phyloP scores from a whole-genome alignment of 2,888 invertebrate species.

The Eilema sororculum region DNA sequence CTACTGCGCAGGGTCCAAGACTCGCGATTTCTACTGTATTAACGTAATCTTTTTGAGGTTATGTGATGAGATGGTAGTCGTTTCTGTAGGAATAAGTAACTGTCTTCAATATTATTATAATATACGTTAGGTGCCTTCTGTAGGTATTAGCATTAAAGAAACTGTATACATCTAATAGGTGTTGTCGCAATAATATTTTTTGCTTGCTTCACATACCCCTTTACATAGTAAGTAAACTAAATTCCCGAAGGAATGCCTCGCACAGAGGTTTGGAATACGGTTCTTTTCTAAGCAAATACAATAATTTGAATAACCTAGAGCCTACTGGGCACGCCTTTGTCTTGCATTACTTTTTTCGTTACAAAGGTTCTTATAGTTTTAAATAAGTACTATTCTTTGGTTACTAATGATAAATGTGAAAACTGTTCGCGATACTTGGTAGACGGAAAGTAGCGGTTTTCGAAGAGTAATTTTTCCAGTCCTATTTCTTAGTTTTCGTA shows the following conservation, averaged over 20 bases:
- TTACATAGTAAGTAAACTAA: constrained; percentile 23
- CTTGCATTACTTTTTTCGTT: background rate
- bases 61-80: no score
- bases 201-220: constrained; percentile 7
- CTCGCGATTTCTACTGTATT: no score
- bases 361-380: background rate
- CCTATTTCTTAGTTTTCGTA: background rate
- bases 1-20: no score
- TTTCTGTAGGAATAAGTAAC: no score
- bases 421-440: background rate
- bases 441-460: background rate
- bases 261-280: constrained; percentile 24
- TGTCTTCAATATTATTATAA: no score
- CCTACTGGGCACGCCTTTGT: background rate
- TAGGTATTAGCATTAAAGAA: background rate
- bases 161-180: constrained; percentile 17
- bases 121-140: background rate
- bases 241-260: constrained; percentile 28
- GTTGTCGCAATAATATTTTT: constrained; percentile 26
- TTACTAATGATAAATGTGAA: background rate
- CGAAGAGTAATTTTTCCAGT: background rate
- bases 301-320: constrained; percentile 14
- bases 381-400: background rate
- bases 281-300: constrained; percentile 26
- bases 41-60: no score